These are phyloP conservation scores for Agrotis segetum DNA, from an alignment of 2,888 invertebrate species.

Conservation along the genomic window DNA sequence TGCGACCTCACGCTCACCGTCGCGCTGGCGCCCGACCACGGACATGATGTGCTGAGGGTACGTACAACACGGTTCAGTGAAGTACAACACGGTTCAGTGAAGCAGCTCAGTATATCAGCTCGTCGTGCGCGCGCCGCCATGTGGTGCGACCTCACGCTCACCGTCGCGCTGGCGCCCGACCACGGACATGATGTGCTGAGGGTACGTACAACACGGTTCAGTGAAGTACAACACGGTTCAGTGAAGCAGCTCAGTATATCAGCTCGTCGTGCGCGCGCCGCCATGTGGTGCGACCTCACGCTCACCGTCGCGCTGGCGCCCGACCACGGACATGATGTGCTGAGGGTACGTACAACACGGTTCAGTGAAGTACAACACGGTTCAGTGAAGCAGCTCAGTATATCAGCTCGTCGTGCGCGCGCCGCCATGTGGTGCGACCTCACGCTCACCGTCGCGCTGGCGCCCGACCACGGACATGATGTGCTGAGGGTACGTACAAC, in stretches of 20 bases:
- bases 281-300: conserved; percentile 94
- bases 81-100: too few relatives aligned
- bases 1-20: conserved; percentile 92
- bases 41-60: conserved; percentile 19
- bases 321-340: neutral
- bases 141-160: conserved; percentile 93
- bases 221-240: too few relatives aligned
- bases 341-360: conserved; percentile 11
- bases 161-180: conserved; percentile 88
- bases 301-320: conserved; percentile 91
- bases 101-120: conserved; percentile 92
- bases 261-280: conserved; percentile 93
- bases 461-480: conserved; percentile 63
- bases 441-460: conserved; percentile 90
- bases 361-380: too few relatives aligned
- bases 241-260: conserved; percentile 92
- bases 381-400: conserved; percentile 92
- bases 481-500: conserved; percentile 15
- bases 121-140: conserved; percentile 94
- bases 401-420: conserved; percentile 93
- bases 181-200: neutral
- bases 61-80: too few relatives aligned
- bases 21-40: conserved; percentile 81
- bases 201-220: conserved; percentile 8
- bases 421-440: conserved; percentile 95